These are phyloP conservation scores for Hymenopus coronatus DNA, from an alignment of 2,888 invertebrate genomes.

Conservation along the genomic window DNA sequence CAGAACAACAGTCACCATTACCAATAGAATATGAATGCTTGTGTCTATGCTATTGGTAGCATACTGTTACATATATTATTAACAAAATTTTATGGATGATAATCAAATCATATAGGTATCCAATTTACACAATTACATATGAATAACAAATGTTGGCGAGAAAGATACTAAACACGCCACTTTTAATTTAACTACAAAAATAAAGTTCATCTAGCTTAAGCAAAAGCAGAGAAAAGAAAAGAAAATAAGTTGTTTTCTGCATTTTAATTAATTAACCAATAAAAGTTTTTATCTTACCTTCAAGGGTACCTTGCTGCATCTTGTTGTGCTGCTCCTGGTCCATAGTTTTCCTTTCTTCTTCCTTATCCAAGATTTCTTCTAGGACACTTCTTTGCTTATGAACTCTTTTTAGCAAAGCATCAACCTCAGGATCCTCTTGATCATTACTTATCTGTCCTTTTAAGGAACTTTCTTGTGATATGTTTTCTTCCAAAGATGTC, in stretches of 20 bases:
- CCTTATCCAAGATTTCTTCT: conserved; percentile 64
- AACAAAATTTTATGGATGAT: too few relatives aligned
- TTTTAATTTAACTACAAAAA: not conserved
- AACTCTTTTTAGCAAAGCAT: conserved; percentile 62
- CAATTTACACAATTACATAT: too few relatives aligned
- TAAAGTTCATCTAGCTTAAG: not conserved
- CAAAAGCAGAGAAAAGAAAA: not conserved
- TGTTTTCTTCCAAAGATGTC: not conserved
- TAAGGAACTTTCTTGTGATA: not conserved
- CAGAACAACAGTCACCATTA: too few relatives aligned
- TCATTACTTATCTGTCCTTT: conserved; percentile 7
- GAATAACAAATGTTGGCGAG: too few relatives aligned
- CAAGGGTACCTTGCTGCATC: conserved; percentile 45
- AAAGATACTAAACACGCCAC: too few relatives aligned
- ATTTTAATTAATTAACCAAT: not conserved
- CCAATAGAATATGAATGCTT: too few relatives aligned
- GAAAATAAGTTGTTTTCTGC: not conserved
- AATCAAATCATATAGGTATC: too few relatives aligned
- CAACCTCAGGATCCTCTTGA: conserved; percentile 59
- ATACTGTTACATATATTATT: too few relatives aligned
- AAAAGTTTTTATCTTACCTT: conserved; percentile 25
- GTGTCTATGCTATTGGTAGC: too few relatives aligned
- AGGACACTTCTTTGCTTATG: conserved; percentile 67
- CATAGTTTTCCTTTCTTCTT: conserved; percentile 45
- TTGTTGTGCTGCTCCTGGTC: conserved; percentile 65